These are phyloP conservation scores for Yponomeuta malinellus DNA, from an alignment of 2,888 invertebrate species.

Conservation along the genomic window DNA sequence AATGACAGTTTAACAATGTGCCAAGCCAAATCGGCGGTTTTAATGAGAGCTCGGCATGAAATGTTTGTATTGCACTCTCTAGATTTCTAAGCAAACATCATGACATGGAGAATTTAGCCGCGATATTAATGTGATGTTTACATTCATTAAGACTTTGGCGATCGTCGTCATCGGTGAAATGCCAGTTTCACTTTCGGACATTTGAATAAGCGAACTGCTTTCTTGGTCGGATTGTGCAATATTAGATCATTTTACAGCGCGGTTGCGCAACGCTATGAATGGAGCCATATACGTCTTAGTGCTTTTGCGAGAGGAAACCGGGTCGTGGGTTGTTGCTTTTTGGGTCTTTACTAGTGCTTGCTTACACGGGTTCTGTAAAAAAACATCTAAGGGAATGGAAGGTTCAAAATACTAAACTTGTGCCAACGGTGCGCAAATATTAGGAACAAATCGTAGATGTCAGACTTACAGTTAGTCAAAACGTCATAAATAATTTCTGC, in stretches of 20 bases:
- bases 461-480: too few relatives aligned
- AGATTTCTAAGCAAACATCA: slow-evolving; percentile 4
- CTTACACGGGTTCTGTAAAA: too few relatives aligned
- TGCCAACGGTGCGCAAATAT: too few relatives aligned
- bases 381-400: too few relatives aligned
- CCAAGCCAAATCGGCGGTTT: neutral
- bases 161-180: slow-evolving; percentile 9
- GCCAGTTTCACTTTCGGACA: slow-evolving; percentile 13
- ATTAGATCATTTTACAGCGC: slow-evolving; percentile 6
- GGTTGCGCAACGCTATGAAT: neutral
- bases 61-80: slow-evolving; percentile 3
- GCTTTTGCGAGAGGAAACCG: neutral
- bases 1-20: neutral
- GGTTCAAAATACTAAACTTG: too few relatives aligned
- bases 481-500: too few relatives aligned
- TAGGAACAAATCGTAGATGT: too few relatives aligned
- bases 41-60: neutral
- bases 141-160: slow-evolving; percentile 3
- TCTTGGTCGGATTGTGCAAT: slow-evolving; percentile 8
- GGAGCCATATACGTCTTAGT: neutral
- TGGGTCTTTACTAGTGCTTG: neutral
- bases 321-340: neutral
- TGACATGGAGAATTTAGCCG: neutral
- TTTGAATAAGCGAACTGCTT: slow-evolving; percentile 13
- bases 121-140: slow-evolving; percentile 6